phyloP scores from a whole-genome alignment of 1,140 invertebrate species.

The Atta cephalotes region DNA sequence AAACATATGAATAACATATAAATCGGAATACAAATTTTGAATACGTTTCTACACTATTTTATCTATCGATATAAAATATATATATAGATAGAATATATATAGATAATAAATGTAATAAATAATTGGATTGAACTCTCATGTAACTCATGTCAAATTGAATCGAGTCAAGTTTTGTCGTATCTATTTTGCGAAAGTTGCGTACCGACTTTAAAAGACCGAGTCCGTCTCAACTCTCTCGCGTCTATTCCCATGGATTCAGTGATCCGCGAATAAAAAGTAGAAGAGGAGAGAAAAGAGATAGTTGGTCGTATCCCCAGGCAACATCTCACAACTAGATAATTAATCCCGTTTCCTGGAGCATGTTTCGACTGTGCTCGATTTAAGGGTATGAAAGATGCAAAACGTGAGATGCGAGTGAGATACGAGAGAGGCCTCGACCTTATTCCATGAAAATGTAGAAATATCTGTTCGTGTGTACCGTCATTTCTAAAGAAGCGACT shows the following conservation, averaged over 20 bases:
- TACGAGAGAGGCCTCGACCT: not conserved
- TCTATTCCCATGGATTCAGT: conserved; percentile 17
- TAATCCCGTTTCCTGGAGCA: conserved; percentile 26
- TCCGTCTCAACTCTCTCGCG: not conserved
- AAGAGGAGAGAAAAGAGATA: not conserved
- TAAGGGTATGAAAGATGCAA: conserved; percentile 52
- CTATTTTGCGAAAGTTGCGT: conserved; percentile 6
- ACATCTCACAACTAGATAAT: conserved; percentile 47
- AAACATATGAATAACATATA: not conserved
- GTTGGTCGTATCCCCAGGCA: not conserved
- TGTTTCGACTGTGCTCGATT: conserved; percentile 45
- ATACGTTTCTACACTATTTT: not conserved
- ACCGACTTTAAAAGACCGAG: not conserved
- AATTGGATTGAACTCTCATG: conserved; percentile 19
- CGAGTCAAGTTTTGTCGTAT: conserved; percentile 10
- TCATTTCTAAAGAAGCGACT: conserved; percentile 35
- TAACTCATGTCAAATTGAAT: not conserved
- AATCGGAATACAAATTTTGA: not conserved
- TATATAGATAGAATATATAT: not conserved
- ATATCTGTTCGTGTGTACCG: not conserved
- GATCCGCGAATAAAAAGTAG: conserved; percentile 25
- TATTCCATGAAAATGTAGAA: conserved; percentile 48
- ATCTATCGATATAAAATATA: not conserved
- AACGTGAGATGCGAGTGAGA: conserved; percentile 8
- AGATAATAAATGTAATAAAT: not conserved